Evolutionary conservation across 2,797 vertebrate genomes (phyloP).

Genomic region (Neosilurus mollespiculum): DNA sequence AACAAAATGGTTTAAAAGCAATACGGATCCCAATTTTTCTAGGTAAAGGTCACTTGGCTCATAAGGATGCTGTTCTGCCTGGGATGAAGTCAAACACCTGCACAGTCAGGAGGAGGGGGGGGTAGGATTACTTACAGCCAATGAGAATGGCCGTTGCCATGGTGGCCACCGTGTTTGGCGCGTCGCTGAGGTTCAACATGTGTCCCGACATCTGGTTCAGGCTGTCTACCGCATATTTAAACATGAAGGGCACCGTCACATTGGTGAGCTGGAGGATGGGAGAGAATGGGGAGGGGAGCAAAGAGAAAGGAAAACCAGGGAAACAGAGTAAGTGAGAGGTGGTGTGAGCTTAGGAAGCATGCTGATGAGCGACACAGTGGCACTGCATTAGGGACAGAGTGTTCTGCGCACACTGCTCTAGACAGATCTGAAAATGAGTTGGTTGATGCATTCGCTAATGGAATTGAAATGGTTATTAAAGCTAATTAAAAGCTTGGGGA

Average conservation of each 20-base stretch:
- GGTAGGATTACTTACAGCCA: slow-evolving; percentile 88
- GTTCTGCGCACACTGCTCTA: slow-evolving; percentile 46
- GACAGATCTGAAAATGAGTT: slow-evolving; percentile 60
- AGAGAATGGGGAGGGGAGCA: slow-evolving; percentile 27
- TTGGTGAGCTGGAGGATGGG: slow-evolving; percentile 84
- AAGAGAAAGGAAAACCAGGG: slow-evolving; percentile 25
- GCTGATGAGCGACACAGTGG: background rate
- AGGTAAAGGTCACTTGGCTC: slow-evolving; percentile 71
- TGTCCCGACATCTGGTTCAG: slow-evolving; percentile 97
- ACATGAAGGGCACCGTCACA: slow-evolving; percentile 97
- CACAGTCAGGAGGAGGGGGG: slow-evolving; percentile 58
- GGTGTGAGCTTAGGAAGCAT: slow-evolving; percentile 18
- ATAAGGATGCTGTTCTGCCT: slow-evolving; percentile 68
- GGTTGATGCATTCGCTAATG: slow-evolving; percentile 73
- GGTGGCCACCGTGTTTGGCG: slow-evolving; percentile 90
- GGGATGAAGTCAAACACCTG: slow-evolving; percentile 70
- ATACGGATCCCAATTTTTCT: slow-evolving; percentile 66
- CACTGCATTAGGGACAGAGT: slow-evolving; percentile 40
- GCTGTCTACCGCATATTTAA: slow-evolving; percentile 96
- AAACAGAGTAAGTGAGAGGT: slow-evolving; percentile 22
- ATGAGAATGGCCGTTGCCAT: slow-evolving; percentile 93
- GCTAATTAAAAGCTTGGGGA: slow-evolving; percentile 78
- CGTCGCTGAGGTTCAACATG: slow-evolving; percentile 89
- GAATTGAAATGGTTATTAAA: slow-evolving; percentile 78
- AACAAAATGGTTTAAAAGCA: slow-evolving; percentile 45